A percentile compares a stretch with the other conserved stretches of the same genome.
These are phyloP conservation scores for Phaonia tiefii DNA, from an alignment of 2,888 invertebrate species.

Conservation along the genomic window DNA sequence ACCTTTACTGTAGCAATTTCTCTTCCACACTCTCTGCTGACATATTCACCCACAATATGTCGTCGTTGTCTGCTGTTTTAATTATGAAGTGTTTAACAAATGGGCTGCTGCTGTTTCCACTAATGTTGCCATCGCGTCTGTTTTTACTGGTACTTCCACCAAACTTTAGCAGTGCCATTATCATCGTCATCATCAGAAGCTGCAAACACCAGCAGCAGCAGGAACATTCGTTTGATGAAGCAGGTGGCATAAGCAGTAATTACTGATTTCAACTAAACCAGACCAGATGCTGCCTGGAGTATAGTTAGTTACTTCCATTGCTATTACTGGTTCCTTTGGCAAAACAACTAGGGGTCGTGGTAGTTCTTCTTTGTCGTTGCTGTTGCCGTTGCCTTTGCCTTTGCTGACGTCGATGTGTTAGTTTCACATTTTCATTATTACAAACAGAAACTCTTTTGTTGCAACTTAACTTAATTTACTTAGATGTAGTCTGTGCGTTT, in stretches of 20 bases:
- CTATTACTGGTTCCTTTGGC: constrained; percentile 16
- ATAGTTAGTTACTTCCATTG: constrained; percentile 20
- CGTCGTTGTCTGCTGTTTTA: constrained; percentile 48
- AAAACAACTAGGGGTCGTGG: constrained; percentile 25
- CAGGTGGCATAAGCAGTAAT: constrained; percentile 37
- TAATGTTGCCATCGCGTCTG: constrained; percentile 34
- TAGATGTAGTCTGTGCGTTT: background rate
- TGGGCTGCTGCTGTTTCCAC: constrained; percentile 35
- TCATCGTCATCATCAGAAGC: constrained; percentile 25
- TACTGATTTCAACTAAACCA: constrained; percentile 25
- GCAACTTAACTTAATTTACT: background rate
- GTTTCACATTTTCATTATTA: constrained; percentile 8
- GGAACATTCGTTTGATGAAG: constrained; percentile 13
- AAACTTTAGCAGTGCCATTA: constrained; percentile 50
- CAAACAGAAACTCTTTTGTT: constrained; percentile 3
- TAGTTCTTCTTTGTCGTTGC: background rate
- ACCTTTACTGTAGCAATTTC: background rate
- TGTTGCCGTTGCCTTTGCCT: background rate
- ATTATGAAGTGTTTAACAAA: constrained; percentile 58
- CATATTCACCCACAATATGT: constrained; percentile 15
- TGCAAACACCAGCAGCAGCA: background rate
- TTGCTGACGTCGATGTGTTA: background rate
- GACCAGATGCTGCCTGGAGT: constrained; percentile 12
- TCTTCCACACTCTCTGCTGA: background rate
- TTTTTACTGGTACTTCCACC: constrained; percentile 25